Percentiles rank a stretch among this genome's conserved stretches.
Conservation (phyloP, 2,113 vertebrate genomes). For the Athene cunicularia region DNA sequence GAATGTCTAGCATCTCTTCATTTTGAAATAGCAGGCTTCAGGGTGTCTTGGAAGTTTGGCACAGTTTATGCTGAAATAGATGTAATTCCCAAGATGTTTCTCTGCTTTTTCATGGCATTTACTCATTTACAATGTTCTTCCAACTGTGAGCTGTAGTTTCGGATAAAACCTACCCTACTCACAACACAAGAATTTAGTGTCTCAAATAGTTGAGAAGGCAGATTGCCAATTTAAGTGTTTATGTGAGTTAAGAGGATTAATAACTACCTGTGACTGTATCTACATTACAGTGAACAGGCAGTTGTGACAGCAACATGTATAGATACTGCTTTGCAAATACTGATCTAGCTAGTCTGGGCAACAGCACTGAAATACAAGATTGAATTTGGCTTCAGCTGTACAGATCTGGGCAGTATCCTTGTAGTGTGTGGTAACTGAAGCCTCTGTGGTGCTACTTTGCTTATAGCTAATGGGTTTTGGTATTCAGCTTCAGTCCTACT, state of each 20-base stretch:
- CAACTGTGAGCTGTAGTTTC: neutral
- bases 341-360: neutral
- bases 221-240: neutral
- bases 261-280: neutral
- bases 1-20: neutral
- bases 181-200: neutral
- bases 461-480: neutral
- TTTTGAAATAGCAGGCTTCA: neutral
- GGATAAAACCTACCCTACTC: neutral
- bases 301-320: neutral
- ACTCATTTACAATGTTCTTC: neutral
- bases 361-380: neutral
- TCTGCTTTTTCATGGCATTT: neutral
- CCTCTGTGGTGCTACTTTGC: neutral
- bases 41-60: neutral
- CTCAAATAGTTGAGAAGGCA: neutral
- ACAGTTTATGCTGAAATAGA: neutral
- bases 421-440: neutral
- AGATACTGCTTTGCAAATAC: neutral
- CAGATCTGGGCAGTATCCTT: neutral
- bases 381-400: neutral
- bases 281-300: neutral
- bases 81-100: neutral
- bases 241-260: neutral
- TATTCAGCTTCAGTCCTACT: neutral